phyloP scores from a whole-genome alignment of 2,113 vertebrate species.

The Mirounga angustirostris region DNA sequence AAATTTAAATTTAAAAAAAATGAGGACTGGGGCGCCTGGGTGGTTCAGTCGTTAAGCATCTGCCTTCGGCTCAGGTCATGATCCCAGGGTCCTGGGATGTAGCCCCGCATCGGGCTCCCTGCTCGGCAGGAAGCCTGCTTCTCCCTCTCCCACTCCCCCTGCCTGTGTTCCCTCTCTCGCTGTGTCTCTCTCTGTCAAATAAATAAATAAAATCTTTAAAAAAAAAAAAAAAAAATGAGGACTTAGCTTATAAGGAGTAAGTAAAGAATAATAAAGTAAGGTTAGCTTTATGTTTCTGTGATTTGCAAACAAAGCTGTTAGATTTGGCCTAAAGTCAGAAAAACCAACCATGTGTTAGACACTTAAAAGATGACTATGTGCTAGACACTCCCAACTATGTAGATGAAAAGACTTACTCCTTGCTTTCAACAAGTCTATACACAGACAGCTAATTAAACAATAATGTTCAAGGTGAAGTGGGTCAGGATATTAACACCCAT shows the following conservation, averaged over 20 bases:
- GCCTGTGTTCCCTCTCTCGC: too few relatives aligned
- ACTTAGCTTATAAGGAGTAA: neutral
- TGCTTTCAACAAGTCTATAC: neutral
- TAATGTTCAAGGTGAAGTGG: neutral
- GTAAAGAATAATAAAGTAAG: constrained; percentile 29
- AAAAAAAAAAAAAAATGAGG: neutral
- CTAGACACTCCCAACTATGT: neutral
- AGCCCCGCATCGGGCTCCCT: too few relatives aligned
- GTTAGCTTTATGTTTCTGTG: neutral
- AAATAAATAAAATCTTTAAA: too few relatives aligned
- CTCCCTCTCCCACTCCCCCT: too few relatives aligned
- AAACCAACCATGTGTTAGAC: neutral
- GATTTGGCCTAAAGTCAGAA: neutral
- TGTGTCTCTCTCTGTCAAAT: neutral
- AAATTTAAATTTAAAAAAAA: neutral
- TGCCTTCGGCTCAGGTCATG: too few relatives aligned
- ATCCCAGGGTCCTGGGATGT: too few relatives aligned
- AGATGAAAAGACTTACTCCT: neutral
- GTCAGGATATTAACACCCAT: neutral
- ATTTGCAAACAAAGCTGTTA: constrained; percentile 5
- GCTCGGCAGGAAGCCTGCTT: too few relatives aligned
- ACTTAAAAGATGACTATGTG: neutral
- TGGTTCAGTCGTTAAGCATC: too few relatives aligned
- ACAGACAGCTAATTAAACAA: constrained; percentile 13
- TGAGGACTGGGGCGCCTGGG: neutral